Conservation (phyloP, 2,888 invertebrate genomes). For the Caenorhabditis becei region DNA sequence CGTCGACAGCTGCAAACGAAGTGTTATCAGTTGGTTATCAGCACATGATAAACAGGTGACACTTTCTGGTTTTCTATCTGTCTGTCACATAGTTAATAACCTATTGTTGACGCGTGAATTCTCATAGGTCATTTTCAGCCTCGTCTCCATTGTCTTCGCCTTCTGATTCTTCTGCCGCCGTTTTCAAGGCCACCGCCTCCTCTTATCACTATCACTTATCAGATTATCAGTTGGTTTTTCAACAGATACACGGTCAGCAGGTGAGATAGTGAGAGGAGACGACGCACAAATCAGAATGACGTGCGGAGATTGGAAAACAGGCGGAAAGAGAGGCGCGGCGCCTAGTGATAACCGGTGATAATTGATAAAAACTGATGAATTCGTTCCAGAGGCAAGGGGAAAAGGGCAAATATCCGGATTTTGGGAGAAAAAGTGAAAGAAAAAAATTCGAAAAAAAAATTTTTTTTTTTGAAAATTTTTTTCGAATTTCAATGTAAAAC, state of each 20-base stretch:
- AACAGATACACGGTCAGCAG: slow-evolving; percentile 28
- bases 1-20: slow-evolving; percentile 71
- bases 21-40: neutral
- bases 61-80: slow-evolving; percentile 11
- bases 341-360: too few species aligned
- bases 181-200: slow-evolving; percentile 18
- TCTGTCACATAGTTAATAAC: slow-evolving; percentile 20
- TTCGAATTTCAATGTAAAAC: slow-evolving; percentile 1
- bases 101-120: neutral
- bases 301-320: slow-evolving; percentile 32
- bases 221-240: slow-evolving; percentile 21
- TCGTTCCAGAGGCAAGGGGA: too few species aligned
- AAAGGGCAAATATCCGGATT: slow-evolving; percentile 2
- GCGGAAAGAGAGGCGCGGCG: too few species aligned
- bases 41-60: slow-evolving; percentile 26
- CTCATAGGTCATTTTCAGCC: slow-evolving; percentile 37
- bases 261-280: slow-evolving; percentile 17
- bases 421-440: neutral
- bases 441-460: too few species aligned
- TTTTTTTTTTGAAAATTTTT: slow-evolving; percentile 10
- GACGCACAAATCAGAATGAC: slow-evolving; percentile 51
- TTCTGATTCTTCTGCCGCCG: neutral
- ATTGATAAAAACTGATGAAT: too few species aligned
- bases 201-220: slow-evolving; percentile 7
- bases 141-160: slow-evolving; percentile 6